Base-by-base conservation (phyloP, 2,113 vertebrate species). In the Alces alces region DNA sequence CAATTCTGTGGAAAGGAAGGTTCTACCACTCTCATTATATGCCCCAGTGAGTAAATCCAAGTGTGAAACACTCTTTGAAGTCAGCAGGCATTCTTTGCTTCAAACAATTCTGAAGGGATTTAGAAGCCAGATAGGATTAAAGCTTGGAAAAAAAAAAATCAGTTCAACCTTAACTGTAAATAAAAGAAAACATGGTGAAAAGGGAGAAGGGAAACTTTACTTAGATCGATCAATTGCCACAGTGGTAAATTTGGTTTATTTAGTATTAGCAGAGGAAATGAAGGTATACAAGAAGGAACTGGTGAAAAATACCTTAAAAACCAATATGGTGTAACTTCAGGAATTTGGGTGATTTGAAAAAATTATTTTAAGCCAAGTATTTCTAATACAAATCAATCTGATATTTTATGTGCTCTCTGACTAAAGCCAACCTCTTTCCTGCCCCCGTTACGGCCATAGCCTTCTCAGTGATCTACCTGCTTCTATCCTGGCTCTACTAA, bases 91-190 rank as follows among this genome's bases (percentile, higher is more conserved):
- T 97, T 96, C 85, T 98, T 93, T 91, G 39, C 92, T 97, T 97
- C 66, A 91, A 79, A 96, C 86, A 96, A 92, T 93, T 96, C 92
- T 95, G 82, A 93, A 95, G 55, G 39, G 85, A 96, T 89, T 96
- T 96, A 97, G 76, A 97, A 93, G n/a, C 80, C 66, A 91, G 66
- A 96, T 50, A 89, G 91, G 97, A 98, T 98, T 97, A 96, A 96
- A 91, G 30, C 9, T 94, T 93, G 45, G 28, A 15, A 23, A 10
- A 25, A 33, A 36, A 39, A n/a, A n/a, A 21, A 50, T 57, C 36
- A 86, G 55, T 57, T 96, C 79, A 97, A 80, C 3, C 33, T 96
- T 70, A 70, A 94, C 52, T 52, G 54, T 66, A 95, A 91, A 78
- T 86, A 86, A 95, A 78, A 95, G 55, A 97, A 97, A 92, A 91